These are phyloP conservation scores for Nibea coibor DNA, from an alignment of 2,113 vertebrate genomes.

Conservation along the genomic window DNA sequence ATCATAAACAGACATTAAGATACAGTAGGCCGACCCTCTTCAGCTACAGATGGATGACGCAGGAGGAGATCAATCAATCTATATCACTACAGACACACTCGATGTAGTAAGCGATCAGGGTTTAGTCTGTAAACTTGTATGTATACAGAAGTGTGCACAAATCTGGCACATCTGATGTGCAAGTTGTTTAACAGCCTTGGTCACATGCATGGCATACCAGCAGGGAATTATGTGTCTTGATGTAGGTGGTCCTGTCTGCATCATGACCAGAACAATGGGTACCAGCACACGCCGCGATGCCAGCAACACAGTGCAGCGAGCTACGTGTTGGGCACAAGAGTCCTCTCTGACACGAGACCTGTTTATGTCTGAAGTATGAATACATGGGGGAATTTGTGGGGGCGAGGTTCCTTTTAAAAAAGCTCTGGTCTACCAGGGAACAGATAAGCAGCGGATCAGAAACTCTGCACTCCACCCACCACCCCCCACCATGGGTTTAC, in stretches of 20 bases:
- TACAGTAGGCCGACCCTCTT: too few species aligned
- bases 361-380: conserved; percentile 31
- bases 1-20: too few species aligned
- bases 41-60: too few species aligned
- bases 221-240: conserved; percentile 68
- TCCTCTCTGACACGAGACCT: conserved; percentile 27
- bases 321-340: conserved; percentile 29
- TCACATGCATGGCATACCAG: conserved; percentile 74
- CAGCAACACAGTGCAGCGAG: conserved; percentile 23
- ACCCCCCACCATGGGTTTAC: conserved; percentile 35
- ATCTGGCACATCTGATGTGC: conserved; percentile 8
- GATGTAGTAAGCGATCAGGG: neutral
- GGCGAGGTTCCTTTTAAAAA: neutral
- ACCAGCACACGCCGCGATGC: conserved; percentile 52
- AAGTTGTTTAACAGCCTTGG: conserved; percentile 53
- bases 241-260: conserved; percentile 78
- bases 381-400: neutral
- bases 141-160: conserved; percentile 13
- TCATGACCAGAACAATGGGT: conserved; percentile 74
- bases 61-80: too few species aligned
- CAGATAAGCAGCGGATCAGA: conserved; percentile 39
- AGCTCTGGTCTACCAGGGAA: conserved; percentile 42
- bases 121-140: conserved; percentile 19
- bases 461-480: conserved; percentile 28
- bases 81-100: too few species aligned